Base-by-base conservation (phyloP, 2,797 vertebrate genomes). In the Nyctalus aviator region DNA sequence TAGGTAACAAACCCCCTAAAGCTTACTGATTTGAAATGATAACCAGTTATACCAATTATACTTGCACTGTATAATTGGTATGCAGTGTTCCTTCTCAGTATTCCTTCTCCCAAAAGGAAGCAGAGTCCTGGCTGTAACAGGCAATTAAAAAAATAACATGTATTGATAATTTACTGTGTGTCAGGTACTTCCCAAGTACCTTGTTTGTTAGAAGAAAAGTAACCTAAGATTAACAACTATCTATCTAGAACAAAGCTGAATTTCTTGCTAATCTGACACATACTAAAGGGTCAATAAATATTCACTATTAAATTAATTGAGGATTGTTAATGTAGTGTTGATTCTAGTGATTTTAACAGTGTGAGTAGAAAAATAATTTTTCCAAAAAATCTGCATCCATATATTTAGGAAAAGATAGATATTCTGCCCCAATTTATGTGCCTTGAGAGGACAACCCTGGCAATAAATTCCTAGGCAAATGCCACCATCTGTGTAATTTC, bases 401-500 rank as follows among this genome's bases (percentile, higher is more conserved):
- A 71, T 73, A 12, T 88, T 94, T 78, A 88, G 21, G 15, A 84
- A 94, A 88, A 81, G n/a, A 44, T 48, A 87, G 62, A 82, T 82
- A 82, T 93, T 94, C 81, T 66, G 46, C 84, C 66, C 48, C 48
- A 66, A 81, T 84, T 88, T 89, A 73, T 78, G 37, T 72, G 46
- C 64, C 53, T 95, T 91, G 37, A 37, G 86, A 94, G 64, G 77
- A 88, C 7, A 76, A 84, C 91, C 57, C 89, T 96, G 91, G 95
- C 94, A 93, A 72, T 69, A 66, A 94, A 87, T 37, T 94, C 73
- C 25, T 64, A 87, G 71, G 79, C 84, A 96, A 94, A 96, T 97
- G 95, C 95, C 95, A 96, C 95, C 95, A 96, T 96, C 96, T 96
- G 96, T 95, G 94, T 96, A 75, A 86, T 92, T 93, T 89, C 48